Base-by-base conservation (phyloP, 2,797 vertebrate genomes). In the Pseudochaenichthys georgianus region DNA sequence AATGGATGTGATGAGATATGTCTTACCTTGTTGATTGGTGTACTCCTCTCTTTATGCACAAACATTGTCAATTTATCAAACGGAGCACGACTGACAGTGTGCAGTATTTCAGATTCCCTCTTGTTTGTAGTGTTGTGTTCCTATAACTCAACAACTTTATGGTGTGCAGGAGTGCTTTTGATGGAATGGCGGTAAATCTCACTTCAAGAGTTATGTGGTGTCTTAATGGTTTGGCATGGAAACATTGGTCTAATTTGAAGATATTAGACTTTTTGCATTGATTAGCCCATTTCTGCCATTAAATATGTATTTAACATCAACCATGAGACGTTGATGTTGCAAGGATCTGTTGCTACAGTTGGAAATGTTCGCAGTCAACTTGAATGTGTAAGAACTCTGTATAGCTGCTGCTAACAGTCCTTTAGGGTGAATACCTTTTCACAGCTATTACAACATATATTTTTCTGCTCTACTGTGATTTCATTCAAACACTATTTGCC, bases 401-500 rank as follows among this genome's bases (percentile, higher is more conserved):
- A 12, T 16, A 17, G 23, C n/a, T 48, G 54, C 23, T 60, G 55
- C 47, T 70, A 73, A 85, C 75, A 74, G 58, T 47, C 28, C 63
- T 45, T 13, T 9, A 21, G 17, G 17, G 9, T 61, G 68, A 82
- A 81, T 23, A 70, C 34, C 12, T 73, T 76, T 72, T 81, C 57
- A 55, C 65, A 77, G 66, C 60, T 19, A 64, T 80, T 61, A 73
- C 77, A 15, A 75, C 74, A 62, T 64, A 19, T 51, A 54, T 66
- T 70, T 52, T 68, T 68, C 77, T 50, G 48, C 84, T 73, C 66
- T 21, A 21, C 2, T 13, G 52, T 31, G 51, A 77, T 78, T 86
- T 86, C 42, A 84, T 85, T 87, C 75, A 70, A 76, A 77, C 55
- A 9, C 67, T 57, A 55, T 85, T 78, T 87, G 77, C 82, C 85